phyloP scores from a whole-genome alignment of 1,140 invertebrate genomes.

The Drosophila athabasca region DNA sequence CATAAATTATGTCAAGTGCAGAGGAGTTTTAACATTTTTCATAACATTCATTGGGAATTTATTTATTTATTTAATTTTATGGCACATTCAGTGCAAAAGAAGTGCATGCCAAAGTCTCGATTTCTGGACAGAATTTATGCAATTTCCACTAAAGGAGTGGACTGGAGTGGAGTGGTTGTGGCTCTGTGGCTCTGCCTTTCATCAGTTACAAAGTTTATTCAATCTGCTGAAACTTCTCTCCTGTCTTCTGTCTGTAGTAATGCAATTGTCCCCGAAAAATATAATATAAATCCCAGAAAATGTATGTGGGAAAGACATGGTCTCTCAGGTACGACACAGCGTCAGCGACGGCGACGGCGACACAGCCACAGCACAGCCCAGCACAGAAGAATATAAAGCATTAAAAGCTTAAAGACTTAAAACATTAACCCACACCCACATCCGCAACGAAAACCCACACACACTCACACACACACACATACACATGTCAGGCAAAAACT shows the following conservation, averaged over 20 bases:
- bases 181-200: slow-evolving; percentile 13
- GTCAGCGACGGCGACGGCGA: not conserved
- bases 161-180: too few species aligned
- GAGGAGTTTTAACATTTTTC: slow-evolving; percentile 27
- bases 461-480: slow-evolving; percentile 19
- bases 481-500: slow-evolving; percentile 48
- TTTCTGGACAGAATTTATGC: slow-evolving; percentile 11
- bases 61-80: slow-evolving; percentile 42
- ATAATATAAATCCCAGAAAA: slow-evolving; percentile 32
- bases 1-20: slow-evolving; percentile 33
- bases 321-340: slow-evolving; percentile 37
- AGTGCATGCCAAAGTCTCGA: slow-evolving; percentile 11
- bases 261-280: slow-evolving; percentile 45
- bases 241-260: slow-evolving; percentile 22
- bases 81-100: not conserved
- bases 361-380: slow-evolving; percentile 2
- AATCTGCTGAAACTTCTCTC: slow-evolving; percentile 15
- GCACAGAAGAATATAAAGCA: slow-evolving; percentile 59
- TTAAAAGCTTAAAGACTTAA: slow-evolving; percentile 75
- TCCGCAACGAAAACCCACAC: slow-evolving; percentile 18
- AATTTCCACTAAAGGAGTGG: not conserved
- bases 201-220: slow-evolving; percentile 37
- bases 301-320: slow-evolving; percentile 15
- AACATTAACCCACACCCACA: slow-evolving; percentile 51
- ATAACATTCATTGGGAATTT: slow-evolving; percentile 42